Evolutionary conservation across 2,888 invertebrate species (phyloP).

Genomic region (Dasysyrphus tricinctus): DNA sequence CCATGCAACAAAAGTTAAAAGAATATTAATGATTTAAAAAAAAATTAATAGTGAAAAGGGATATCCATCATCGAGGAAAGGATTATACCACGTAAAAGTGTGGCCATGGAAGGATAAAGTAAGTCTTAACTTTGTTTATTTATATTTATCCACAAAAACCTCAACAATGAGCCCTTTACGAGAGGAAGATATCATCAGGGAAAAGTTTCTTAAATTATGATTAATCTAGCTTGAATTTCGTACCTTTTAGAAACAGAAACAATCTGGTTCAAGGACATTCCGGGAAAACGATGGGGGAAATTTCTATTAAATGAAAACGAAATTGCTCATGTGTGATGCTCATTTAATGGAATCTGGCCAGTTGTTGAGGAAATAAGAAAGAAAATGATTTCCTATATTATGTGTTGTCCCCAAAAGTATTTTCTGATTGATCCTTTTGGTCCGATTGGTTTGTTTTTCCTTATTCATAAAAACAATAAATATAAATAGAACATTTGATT

Average conservation of each 20-base stretch:
- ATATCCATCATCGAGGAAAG: conserved; percentile 33
- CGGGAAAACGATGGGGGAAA: not conserved
- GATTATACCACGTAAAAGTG: conserved; percentile 28
- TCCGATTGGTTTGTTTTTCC: not conserved
- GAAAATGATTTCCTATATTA: not conserved
- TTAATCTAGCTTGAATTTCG: conserved; percentile 9
- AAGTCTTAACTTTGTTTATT: conserved; percentile 23
- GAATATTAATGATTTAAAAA: conserved; percentile 37
- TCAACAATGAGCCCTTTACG: not conserved
- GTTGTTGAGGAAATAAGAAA: not conserved
- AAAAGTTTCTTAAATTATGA: conserved; percentile 8
- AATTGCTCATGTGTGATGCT: conserved; percentile 3
- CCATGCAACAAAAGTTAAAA: conserved; percentile 17
- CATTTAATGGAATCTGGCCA: not conserved
- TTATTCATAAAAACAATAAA: not conserved
- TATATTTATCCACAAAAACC: not conserved
- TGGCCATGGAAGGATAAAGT: conserved; percentile 36
- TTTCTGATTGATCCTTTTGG: conserved; percentile 22
- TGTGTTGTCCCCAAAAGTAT: not conserved
- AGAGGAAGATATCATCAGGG: not conserved
- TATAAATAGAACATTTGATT: conserved; percentile 36
- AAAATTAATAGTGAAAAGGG: conserved; percentile 9
- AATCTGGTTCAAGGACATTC: conserved; percentile 54
- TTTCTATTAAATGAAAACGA: not conserved
- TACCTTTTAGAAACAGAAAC: not conserved